Base-by-base conservation (phyloP, 1,140 invertebrate genomes). In the Diprion similis region DNA sequence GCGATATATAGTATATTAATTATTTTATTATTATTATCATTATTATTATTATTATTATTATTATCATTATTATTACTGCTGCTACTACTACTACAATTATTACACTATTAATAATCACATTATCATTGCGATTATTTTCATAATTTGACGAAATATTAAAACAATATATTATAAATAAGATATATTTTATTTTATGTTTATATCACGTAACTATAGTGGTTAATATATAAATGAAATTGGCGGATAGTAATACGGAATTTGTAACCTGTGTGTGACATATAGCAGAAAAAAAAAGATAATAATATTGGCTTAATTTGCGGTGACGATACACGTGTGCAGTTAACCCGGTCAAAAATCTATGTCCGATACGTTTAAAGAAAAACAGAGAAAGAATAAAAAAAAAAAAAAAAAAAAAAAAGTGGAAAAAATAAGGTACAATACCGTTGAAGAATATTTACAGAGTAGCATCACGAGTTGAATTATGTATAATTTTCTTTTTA, bases 41-140 rank as follows among this genome's bases (percentile, higher is more conserved):
- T 81, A 80, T 78, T 81, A 78, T 83, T 78, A 70, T 73, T 46
- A 76, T n/a, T n/a, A n/a, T 70, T 68, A 68, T 37, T 76, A 73
- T 76, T 77, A 79, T 82, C 77, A 74, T 67, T 80, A 78, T 74
- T 72, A 72, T 48, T 76, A 78, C 77, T 73, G 72, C 69, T 76
- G 68, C 76, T 72, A 76, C 77, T 37, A 37, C 24, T 37, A 37
- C 24, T 37, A 37, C 1, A 3, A 37, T 37, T 37, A 37, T 37
- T 37, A 68, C 74, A 1, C 24, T 78, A 78, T 78, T 81, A 79
- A 78, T 68, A 79, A 80, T 78, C 80, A 37, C 24, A 77, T 80
- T 80, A 78, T 75, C 71, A 70, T 46, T 79, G 79, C 71, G 65
- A 70, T 37, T 74, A 74, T 64, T 59, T 73, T 67, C 69, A 74